A percentile compares a stretch with the other conserved stretches of the same genome.
phyloP scores from a whole-genome alignment of 2,797 vertebrate species.

The Yasuhikotakia modesta region DNA sequence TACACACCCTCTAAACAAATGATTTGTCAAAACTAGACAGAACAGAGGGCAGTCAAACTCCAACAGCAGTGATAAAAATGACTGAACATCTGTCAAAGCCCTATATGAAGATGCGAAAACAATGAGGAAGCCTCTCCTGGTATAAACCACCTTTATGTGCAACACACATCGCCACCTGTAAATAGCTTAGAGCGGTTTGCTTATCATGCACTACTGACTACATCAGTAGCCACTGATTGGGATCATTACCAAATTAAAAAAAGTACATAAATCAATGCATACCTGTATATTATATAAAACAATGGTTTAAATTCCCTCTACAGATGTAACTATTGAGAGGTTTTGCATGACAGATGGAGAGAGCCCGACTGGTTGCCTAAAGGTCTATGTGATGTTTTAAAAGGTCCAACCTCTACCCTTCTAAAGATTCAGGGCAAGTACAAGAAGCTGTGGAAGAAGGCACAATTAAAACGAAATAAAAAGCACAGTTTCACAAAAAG shows the following conservation, averaged over 20 bases:
- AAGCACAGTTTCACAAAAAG: too few species aligned
- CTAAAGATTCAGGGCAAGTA: slow-evolving; percentile 86
- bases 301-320: neutral
- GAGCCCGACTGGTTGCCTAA: slow-evolving; percentile 89
- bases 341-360: slow-evolving; percentile 95
- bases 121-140: slow-evolving; percentile 72
- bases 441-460: slow-evolving; percentile 91
- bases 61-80: slow-evolving; percentile 58
- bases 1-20: too few species aligned
- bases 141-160: too few species aligned
- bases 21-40: too few species aligned
- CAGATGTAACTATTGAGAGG: slow-evolving; percentile 89
- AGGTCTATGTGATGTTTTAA: slow-evolving; percentile 91
- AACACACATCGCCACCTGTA: too few species aligned
- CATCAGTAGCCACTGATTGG: too few species aligned
- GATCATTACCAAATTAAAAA: too few species aligned
- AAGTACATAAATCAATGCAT: too few species aligned
- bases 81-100: slow-evolving; percentile 73
- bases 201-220: too few species aligned
- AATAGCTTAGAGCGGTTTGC: too few species aligned
- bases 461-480: neutral
- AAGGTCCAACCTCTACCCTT: slow-evolving; percentile 93
- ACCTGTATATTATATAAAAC: neutral
- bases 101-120: slow-evolving; percentile 73
- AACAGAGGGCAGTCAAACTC: too few species aligned